Evolutionary conservation across 53 echinoderm and acorn worm species (phyloP).

Genomic region (Apostichopus leukothele): DNA sequence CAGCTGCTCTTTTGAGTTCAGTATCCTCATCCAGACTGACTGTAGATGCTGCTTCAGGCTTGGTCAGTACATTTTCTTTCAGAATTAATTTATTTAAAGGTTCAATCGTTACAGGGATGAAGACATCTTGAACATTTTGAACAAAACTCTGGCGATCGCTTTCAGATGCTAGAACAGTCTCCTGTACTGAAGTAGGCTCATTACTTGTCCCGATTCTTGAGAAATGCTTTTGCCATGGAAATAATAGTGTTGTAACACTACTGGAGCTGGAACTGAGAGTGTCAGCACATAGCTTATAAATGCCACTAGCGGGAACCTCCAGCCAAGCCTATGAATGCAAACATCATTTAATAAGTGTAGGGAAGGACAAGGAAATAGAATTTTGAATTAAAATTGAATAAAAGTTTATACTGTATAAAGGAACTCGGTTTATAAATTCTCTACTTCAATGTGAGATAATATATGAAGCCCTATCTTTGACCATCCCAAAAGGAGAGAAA

Average conservation of each 20-base stretch:
- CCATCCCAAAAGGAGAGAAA: too few relatives aligned
- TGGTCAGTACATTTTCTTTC: neutral
- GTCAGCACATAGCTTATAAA: constrained; percentile 58
- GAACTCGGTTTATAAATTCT: too few relatives aligned
- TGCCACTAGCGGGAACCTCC: constrained; percentile 85
- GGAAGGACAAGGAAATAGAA: too few relatives aligned
- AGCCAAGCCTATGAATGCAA: constrained; percentile 48
- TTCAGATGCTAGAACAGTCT: neutral
- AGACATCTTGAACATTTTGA: constrained; percentile 9
- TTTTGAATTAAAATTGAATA: too few relatives aligned
- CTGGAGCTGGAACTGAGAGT: neutral
- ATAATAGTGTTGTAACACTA: constrained; percentile 44
- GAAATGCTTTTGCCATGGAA: constrained; percentile 72
- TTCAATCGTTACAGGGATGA: neutral
- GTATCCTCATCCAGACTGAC: neutral
- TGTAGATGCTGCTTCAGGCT: neutral
- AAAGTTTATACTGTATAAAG: too few relatives aligned
- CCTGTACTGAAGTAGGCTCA: neutral
- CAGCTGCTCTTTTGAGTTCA: constrained; percentile 53
- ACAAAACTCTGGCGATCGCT: neutral
- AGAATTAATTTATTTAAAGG: neutral
- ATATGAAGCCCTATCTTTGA: too few relatives aligned
- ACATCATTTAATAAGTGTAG: too few relatives aligned
- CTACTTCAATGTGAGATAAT: too few relatives aligned
- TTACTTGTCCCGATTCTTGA: neutral